These are phyloP conservation scores for Melanerpes formicivorus DNA, from an alignment of 2,113 vertebrate genomes.

Conservation along the genomic window DNA sequence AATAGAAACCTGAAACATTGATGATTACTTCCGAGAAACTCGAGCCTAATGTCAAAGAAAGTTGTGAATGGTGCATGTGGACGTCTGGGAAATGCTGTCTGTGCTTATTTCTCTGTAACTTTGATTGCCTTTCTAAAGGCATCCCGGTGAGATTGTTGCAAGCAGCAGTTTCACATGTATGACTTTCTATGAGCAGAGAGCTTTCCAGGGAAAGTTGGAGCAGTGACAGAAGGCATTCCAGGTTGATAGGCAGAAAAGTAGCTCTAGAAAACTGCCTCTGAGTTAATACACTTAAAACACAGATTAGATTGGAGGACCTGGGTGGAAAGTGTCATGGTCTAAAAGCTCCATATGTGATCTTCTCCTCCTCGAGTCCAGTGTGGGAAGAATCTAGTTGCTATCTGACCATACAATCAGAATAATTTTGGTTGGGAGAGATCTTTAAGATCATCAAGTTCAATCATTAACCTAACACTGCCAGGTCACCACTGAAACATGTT, in stretches of 20 bases:
- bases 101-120: neutral
- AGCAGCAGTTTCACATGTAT: neutral
- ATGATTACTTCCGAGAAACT: conserved; percentile 3
- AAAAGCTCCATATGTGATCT: neutral
- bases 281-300: too few species aligned
- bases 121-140: neutral
- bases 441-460: neutral
- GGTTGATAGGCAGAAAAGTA: too few species aligned
- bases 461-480: neutral
- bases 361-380: neutral
- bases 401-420: neutral
- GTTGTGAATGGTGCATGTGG: neutral
- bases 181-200: neutral
- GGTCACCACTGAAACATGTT: neutral
- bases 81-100: neutral
- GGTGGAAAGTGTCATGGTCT: fast-evolving
- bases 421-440: neutral
- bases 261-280: too few species aligned
- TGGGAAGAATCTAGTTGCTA: too few species aligned
- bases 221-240: neutral
- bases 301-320: too few species aligned
- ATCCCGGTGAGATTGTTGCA: neutral
- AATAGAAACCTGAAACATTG: neutral
- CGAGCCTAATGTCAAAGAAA: neutral
- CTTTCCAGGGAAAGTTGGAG: neutral